phyloP scores from a whole-genome alignment of 2,797 vertebrate species.

The Syndactyla subalaris region DNA sequence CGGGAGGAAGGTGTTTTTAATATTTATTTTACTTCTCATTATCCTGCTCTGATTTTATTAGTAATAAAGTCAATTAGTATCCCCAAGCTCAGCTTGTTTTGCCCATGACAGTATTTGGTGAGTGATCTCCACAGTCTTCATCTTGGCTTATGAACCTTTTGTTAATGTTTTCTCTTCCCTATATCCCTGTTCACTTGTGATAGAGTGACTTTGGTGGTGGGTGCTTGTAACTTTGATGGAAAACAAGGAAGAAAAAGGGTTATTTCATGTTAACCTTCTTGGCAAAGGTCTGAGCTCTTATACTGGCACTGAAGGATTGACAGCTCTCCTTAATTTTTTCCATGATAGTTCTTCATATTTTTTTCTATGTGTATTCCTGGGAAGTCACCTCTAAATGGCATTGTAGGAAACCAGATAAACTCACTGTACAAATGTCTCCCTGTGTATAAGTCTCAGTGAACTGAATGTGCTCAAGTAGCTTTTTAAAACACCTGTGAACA shows the following conservation, averaged over 20 bases:
- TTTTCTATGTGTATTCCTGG: neutral
- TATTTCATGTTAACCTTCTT: neutral
- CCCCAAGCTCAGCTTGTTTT: neutral
- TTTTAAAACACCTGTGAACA: neutral
- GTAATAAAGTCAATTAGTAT: neutral
- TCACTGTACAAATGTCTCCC: neutral
- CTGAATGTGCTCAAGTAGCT: neutral
- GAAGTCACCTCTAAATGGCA: neutral
- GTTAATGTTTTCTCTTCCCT: neutral
- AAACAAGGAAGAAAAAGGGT: neutral
- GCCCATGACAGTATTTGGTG: rapidly evolving
- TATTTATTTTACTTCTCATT: neutral
- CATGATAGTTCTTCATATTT: neutral
- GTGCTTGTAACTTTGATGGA: neutral
- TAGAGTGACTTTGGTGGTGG: neutral
- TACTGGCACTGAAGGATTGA: neutral
- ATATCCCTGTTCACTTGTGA: neutral
- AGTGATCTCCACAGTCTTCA: neutral
- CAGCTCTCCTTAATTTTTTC: neutral
- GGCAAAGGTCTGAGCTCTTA: neutral
- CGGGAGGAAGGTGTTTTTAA: neutral
- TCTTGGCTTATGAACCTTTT: neutral
- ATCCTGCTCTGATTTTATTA: neutral
- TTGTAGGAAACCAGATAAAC: neutral
- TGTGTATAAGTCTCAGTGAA: neutral